Percentiles rank a stretch among this genome's conserved stretches.
These are phyloP conservation scores for Himalopsyche anomala DNA, from an alignment of 2,888 invertebrate species.

Conservation along the genomic window DNA sequence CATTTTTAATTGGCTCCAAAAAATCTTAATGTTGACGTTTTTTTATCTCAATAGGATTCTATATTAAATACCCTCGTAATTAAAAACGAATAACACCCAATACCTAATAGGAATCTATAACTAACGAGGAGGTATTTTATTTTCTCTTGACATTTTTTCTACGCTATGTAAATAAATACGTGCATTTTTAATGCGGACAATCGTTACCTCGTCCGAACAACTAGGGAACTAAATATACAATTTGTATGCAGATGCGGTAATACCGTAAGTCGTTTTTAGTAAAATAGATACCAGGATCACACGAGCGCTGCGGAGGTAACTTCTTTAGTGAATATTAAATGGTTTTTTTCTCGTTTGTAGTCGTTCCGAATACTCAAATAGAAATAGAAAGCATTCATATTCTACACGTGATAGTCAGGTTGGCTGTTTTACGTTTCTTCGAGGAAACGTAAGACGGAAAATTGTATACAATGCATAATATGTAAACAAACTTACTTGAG, in stretches of 20 bases:
- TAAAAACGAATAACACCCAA: slow-evolving; percentile 52
- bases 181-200: slow-evolving; percentile 48
- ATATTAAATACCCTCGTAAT: slow-evolving; percentile 58
- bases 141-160: slow-evolving; percentile 40
- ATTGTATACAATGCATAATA: neutral
- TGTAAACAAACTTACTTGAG: neutral
- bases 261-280: slow-evolving; percentile 64
- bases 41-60: slow-evolving; percentile 60
- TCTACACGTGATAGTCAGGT: slow-evolving; percentile 23
- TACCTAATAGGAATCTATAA: slow-evolving; percentile 48
- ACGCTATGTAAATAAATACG: slow-evolving; percentile 35
- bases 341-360: slow-evolving; percentile 55
- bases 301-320: slow-evolving; percentile 55
- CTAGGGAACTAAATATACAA: slow-evolving; percentile 59
- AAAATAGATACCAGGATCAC: slow-evolving; percentile 60
- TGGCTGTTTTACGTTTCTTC: slow-evolving; percentile 1
- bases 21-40: slow-evolving; percentile 61
- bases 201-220: slow-evolving; percentile 50
- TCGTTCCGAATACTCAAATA: slow-evolving; percentile 49
- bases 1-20: slow-evolving; percentile 63
- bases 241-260: slow-evolving; percentile 63
- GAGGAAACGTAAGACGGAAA: slow-evolving; percentile 31
- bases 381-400: slow-evolving; percentile 58
- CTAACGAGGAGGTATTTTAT: slow-evolving; percentile 58
- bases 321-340: slow-evolving; percentile 64